phyloP scores from a whole-genome alignment of 2,113 vertebrate species.

The Marcusenius ussheri region DNA sequence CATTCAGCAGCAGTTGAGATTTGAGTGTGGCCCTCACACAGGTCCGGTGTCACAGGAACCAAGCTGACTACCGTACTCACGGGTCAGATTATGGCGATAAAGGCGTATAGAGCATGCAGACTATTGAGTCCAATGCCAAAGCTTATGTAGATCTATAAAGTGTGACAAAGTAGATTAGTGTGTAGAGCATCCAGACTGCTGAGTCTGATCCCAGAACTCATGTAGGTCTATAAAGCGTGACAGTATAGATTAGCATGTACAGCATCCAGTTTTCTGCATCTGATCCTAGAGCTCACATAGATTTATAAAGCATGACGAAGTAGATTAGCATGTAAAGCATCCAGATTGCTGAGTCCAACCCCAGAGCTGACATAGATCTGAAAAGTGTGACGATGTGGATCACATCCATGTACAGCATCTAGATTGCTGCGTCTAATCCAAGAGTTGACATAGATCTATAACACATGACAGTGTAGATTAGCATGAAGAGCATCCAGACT shows the following conservation, averaged over 20 bases:
- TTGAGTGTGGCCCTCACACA: not conserved
- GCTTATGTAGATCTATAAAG: not conserved
- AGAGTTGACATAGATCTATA: too few species aligned
- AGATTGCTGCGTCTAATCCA: too few species aligned
- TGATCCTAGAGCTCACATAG: not conserved
- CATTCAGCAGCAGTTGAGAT: not conserved
- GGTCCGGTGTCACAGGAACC: not conserved
- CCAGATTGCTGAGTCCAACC: not conserved
- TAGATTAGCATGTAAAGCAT: not conserved
- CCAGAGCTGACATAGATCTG: not conserved
- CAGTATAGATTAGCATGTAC: not conserved
- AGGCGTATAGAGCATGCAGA: not conserved
- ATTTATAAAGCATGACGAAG: not conserved
- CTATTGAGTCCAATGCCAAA: not conserved
- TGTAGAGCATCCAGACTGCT: not conserved
- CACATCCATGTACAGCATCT: too few species aligned
- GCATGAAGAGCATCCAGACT: too few species aligned
- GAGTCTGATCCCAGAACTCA: not conserved
- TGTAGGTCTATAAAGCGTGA: not conserved
- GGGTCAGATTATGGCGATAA: not conserved
- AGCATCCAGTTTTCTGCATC: not conserved
- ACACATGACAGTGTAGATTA: too few species aligned
- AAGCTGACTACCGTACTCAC: not conserved
- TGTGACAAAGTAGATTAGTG: not conserved
- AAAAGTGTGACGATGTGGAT: not conserved